A percentile compares a stretch with the other conserved stretches of the same genome.
These are phyloP conservation scores for Leptocoma aspasia DNA, from an alignment of 2,113 vertebrate species.

Conservation along the genomic window DNA sequence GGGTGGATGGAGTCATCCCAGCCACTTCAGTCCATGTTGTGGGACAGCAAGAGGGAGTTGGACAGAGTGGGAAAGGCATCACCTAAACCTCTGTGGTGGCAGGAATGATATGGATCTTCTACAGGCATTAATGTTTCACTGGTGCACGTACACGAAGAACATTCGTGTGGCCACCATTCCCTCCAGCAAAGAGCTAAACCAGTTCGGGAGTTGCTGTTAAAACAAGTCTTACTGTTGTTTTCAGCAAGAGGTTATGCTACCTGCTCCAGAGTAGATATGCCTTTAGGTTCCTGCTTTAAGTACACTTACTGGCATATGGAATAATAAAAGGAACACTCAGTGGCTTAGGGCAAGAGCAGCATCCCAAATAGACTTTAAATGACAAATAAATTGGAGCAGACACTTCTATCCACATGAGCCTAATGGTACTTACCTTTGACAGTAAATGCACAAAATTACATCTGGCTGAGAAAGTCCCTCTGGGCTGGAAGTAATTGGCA, in stretches of 20 bases:
- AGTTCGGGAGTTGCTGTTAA: background rate
- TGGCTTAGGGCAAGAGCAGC: background rate
- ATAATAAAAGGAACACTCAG: background rate
- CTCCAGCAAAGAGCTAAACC: background rate
- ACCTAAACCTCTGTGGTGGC: background rate
- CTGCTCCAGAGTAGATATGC: background rate
- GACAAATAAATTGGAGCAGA: background rate
- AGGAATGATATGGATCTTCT: accelerated
- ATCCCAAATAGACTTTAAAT: background rate
- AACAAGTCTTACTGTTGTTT: background rate
- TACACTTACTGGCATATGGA: background rate
- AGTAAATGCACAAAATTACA: background rate
- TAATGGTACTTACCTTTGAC: background rate
- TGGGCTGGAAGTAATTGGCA: background rate
- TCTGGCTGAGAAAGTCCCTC: background rate
- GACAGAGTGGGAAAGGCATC: background rate
- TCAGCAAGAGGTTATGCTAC: background rate
- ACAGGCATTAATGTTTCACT: background rate
- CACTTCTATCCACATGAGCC: background rate
- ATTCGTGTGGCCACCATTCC: accelerated
- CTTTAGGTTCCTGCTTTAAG: background rate
- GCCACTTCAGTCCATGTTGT: background rate
- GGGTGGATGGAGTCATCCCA: background rate
- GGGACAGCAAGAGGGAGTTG: background rate
- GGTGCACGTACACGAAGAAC: accelerated